phyloP scores from a whole-genome alignment of 1,140 invertebrate genomes.

The Pachyrhynchus sulphureomaculatus region DNA sequence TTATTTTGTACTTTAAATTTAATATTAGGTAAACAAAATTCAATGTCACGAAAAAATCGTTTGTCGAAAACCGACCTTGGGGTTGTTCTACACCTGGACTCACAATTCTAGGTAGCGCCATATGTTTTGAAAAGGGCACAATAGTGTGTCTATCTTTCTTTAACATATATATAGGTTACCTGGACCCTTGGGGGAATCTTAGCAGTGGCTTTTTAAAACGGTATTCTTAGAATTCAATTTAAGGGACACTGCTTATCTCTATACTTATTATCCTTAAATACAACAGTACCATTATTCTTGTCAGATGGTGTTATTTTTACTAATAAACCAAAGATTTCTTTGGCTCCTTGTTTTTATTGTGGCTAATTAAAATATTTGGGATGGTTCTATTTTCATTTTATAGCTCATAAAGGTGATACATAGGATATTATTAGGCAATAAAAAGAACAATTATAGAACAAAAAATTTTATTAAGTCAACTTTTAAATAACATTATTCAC shows the following conservation, averaged over 20 bases:
- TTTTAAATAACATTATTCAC: constrained; percentile 51
- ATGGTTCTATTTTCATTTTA: not conserved
- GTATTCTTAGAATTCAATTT: constrained; percentile 8
- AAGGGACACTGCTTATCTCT: not conserved
- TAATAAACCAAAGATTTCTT: not conserved
- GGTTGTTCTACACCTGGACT: constrained; percentile 21
- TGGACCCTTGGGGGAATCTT: constrained; percentile 14
- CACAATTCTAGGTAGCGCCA: constrained; percentile 15
- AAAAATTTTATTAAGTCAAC: constrained; percentile 50
- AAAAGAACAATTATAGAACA: constrained; percentile 38
- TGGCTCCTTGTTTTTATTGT: not conserved
- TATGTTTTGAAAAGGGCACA: constrained; percentile 23
- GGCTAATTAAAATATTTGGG: not conserved
- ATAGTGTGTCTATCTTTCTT: constrained; percentile 5
- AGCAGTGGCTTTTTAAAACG: constrained; percentile 21
- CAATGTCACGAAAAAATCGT: not conserved
- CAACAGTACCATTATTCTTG: not conserved
- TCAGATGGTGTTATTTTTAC: not conserved
- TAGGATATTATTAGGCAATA: not conserved
- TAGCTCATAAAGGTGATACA: too few relatives aligned
- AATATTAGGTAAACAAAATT: not conserved
- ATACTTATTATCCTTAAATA: too few relatives aligned
- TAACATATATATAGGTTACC: constrained; percentile 12
- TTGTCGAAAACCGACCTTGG: constrained; percentile 13
- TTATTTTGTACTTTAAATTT: not conserved